Evolutionary conservation across 1,140 invertebrate genomes (phyloP), one percentile per base, ranked within the genome.

Genomic region (Dreissena rostriformis): DNA sequence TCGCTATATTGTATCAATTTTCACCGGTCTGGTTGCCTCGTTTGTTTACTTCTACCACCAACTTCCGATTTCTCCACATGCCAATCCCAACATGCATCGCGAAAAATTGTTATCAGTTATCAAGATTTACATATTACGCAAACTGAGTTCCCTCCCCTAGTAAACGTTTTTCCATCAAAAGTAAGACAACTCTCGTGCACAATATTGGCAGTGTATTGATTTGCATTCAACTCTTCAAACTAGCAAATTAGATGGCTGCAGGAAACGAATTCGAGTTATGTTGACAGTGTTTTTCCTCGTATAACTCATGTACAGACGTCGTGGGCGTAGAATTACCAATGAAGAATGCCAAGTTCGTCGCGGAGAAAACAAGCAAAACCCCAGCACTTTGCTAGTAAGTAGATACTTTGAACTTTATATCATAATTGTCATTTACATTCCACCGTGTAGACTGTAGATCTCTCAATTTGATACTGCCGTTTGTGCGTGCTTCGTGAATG

Each of bases 301-400:
- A 79, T 77, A 65, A 63, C 61, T 70, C 84, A 82, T 88, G 86
- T 87, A 86, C 86, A 85, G 74, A 66, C 67, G 61, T 70, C 80
- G 75, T 39, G 26, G 24, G n/a, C n/a, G 49, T 66, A 53, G 22
- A 52, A 55, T 51, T 79, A 29, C 52, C 63, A 17, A 53, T 26
- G 67, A 57, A 79, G 26, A 39, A 84, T 78, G 82, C 81, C 83
- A 52, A 89, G 87, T 75, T 88, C 89, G 87, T 91, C 91, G 74
- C 87, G 90, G 65, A 86, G 91, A 74, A 91, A 91, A 81, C 91
- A 91, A 72, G 85, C 86, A 24, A 91, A 89, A 76, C 91, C 88
- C 51, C 88, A 89, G 57, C 91, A 91, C 68, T 15, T 90, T 19
- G 77, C 67, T n/a, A 88, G 91, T 91, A 86, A 91, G 91, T 79